A percentile compares a stretch with the other conserved stretches of the same genome.
phyloP scores from a whole-genome alignment of 2,888 invertebrate genomes.

The Erebia aethiops region DNA sequence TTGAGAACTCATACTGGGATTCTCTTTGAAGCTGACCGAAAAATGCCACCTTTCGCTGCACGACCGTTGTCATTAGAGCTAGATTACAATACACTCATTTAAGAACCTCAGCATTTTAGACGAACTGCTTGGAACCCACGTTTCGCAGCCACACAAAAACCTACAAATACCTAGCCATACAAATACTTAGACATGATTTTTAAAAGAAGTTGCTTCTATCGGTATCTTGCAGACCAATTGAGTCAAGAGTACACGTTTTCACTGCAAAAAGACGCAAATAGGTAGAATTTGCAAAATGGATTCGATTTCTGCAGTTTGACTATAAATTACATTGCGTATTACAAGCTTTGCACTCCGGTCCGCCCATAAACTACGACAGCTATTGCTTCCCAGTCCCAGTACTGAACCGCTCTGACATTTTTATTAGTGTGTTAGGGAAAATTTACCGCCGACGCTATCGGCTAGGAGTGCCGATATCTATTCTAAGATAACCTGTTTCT shows the following conservation, averaged over 20 bases:
- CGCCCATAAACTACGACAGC: conserved; percentile 20
- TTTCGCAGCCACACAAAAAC: too few species aligned
- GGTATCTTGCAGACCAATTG: background rate
- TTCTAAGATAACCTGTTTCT: conserved; percentile 11
- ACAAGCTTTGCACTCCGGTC: background rate
- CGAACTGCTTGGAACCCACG: too few species aligned
- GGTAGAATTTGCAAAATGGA: background rate
- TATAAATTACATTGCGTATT: conserved; percentile 13
- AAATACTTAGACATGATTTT: too few species aligned
- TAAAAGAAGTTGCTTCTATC: too few species aligned
- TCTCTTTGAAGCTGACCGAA: too few species aligned
- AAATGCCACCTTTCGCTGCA: too few species aligned
- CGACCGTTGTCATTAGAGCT: too few species aligned
- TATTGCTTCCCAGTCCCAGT: conserved; percentile 20
- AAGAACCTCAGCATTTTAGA: too few species aligned
- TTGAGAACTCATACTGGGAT: too few species aligned
- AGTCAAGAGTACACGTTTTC: background rate
- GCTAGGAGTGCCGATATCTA: conserved; percentile 13
- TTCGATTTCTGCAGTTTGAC: background rate
- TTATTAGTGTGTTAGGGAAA: conserved; percentile 21
- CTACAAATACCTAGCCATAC: too few species aligned
- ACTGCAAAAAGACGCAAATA: background rate
- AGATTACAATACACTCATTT: too few species aligned
- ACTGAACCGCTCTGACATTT: conserved; percentile 25
- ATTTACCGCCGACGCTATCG: conserved; percentile 12